phyloP scores from a whole-genome alignment of 2,113 vertebrate genomes.

The Pholis gunnellus region DNA sequence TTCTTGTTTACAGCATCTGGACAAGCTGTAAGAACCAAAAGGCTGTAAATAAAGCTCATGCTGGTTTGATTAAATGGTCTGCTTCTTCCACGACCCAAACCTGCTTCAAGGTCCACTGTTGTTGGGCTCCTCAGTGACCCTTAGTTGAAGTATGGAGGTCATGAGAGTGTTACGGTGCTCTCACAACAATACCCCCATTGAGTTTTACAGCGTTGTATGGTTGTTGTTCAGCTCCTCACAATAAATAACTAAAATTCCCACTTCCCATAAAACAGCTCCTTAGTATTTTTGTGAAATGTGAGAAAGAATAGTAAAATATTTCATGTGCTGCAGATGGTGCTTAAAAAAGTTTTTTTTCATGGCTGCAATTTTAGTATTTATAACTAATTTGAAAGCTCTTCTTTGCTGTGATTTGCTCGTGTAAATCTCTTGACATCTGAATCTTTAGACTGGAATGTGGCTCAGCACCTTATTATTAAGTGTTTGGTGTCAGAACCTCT shows the following conservation, averaged over 20 bases:
- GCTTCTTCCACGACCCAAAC: slow-evolving; percentile 10
- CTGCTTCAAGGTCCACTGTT: slow-evolving; percentile 27
- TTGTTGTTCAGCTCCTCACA: slow-evolving; percentile 10
- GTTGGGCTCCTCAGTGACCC: slow-evolving; percentile 43
- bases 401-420: not conserved
- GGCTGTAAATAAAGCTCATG: slow-evolving; percentile 44
- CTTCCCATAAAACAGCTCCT: slow-evolving; percentile 13
- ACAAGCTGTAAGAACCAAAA: slow-evolving; percentile 2
- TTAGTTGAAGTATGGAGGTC: slow-evolving; percentile 32
- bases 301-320: slow-evolving; percentile 23
- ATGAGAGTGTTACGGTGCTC: slow-evolving; percentile 32
- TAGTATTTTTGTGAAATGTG: slow-evolving; percentile 9
- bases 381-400: not conserved
- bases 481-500: not conserved
- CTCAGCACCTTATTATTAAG: not conserved
- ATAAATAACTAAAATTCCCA: not conserved
- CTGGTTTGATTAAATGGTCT: slow-evolving; percentile 52
- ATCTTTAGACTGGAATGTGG: too few relatives aligned
- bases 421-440: not conserved
- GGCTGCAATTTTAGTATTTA: not conserved
- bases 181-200: slow-evolving; percentile 52
- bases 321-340: not conserved
- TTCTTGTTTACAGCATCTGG: slow-evolving; percentile 24
- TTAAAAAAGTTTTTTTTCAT: not conserved
- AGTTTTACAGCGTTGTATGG: slow-evolving; percentile 14